phyloP scores from a whole-genome alignment of 2,113 vertebrate species.

The Calypte anna region DNA sequence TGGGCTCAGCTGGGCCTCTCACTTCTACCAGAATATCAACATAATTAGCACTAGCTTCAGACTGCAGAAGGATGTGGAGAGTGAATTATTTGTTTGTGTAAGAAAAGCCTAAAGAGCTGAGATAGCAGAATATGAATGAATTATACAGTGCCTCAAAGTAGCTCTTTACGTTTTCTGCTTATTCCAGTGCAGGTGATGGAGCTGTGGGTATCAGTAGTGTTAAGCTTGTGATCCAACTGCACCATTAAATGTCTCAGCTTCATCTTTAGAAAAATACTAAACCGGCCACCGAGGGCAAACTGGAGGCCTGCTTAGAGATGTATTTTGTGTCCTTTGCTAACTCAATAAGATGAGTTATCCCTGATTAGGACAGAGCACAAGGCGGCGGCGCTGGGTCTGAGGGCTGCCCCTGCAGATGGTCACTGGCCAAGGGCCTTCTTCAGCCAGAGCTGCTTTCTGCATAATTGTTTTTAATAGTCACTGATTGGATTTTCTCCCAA shows the following conservation, averaged over 20 bases:
- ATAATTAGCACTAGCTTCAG: not conserved
- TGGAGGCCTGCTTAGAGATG: not conserved
- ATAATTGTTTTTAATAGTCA: not conserved
- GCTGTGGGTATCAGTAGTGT: not conserved
- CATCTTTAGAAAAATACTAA: not conserved
- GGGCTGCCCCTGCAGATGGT: not conserved
- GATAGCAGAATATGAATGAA: not conserved
- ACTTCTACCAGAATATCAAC: not conserved
- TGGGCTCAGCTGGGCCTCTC: not conserved
- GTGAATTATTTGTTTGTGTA: constrained; percentile 35
- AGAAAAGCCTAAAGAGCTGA: constrained; percentile 13
- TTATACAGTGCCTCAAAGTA: not conserved
- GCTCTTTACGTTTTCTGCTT: not conserved
- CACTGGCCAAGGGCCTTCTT: not conserved
- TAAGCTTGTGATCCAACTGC: not conserved
- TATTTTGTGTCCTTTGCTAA: not conserved
- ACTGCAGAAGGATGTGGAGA: not conserved
- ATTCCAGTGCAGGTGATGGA: not conserved
- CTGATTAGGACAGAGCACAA: rapidly evolving
- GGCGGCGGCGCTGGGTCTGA: rapidly evolving
- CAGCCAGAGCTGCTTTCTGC: not conserved
- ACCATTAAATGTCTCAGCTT: not conserved
- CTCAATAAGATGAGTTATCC: rapidly evolving
- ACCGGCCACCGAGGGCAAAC: not conserved
- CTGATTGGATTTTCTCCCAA: not conserved